These are phyloP conservation scores for Haemorhous mexicanus DNA, from an alignment of 2,113 vertebrate species.

Conservation along the genomic window DNA sequence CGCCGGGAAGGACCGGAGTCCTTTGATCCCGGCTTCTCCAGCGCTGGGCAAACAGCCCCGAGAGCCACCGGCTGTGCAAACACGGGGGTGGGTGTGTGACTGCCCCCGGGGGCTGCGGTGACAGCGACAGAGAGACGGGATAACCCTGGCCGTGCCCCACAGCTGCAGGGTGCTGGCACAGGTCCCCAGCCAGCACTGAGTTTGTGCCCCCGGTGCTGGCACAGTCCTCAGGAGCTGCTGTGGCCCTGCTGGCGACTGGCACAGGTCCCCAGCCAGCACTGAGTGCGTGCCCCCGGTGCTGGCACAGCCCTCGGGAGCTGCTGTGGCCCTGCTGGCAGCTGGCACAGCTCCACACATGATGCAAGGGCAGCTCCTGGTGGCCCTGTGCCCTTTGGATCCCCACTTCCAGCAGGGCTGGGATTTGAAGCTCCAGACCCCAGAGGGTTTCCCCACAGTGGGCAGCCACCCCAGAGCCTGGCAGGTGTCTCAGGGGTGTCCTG, in stretches of 20 bases:
- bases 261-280: too few species aligned
- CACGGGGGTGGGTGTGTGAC: not conserved
- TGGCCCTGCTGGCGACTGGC: rapidly evolving
- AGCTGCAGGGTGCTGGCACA: rapidly evolving
- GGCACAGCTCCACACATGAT: rapidly evolving
- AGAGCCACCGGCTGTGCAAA: not conserved
- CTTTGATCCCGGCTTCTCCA: not conserved
- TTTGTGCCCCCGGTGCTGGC: rapidly evolving
- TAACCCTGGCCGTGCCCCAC: rapidly evolving
- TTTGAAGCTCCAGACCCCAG: not conserved
- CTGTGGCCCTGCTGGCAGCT: rapidly evolving
- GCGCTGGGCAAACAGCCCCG: not conserved
- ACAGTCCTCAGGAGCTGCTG: rapidly evolving
- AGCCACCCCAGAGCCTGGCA: rapidly evolving
- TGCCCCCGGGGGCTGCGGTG: rapidly evolving
- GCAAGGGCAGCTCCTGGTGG: not conserved
- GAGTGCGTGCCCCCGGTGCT: rapidly evolving
- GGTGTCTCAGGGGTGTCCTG: not conserved
- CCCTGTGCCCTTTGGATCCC: not conserved
- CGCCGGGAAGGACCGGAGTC: not conserved
- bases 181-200: rapidly evolving
- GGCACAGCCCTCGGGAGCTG: rapidly evolving
- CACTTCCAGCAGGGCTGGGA: not conserved
- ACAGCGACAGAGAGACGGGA: not conserved
- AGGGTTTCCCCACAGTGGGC: rapidly evolving